Evolutionary conservation across 2,113 vertebrate species (phyloP).

Genomic region (Anguilla rostrata): DNA sequence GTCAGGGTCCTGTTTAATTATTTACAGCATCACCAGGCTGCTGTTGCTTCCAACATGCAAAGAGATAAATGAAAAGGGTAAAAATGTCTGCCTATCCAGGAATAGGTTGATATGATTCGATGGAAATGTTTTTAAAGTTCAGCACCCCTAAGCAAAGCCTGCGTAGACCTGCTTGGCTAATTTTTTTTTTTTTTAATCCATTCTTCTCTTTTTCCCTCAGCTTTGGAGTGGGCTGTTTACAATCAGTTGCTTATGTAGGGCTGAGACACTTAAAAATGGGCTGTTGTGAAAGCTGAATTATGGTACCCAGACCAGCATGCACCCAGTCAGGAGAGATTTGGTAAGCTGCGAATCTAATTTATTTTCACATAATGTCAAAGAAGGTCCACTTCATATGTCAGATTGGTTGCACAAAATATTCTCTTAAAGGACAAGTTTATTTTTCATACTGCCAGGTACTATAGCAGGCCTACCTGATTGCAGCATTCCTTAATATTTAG

Average conservation of each 20-base stretch:
- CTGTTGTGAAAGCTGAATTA: background rate
- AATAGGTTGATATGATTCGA: background rate
- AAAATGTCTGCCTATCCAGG: background rate
- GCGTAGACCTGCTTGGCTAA: background rate
- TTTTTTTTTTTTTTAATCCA: background rate
- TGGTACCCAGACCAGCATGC: background rate
- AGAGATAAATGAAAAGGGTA: constrained; percentile 1
- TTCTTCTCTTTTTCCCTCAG: background rate
- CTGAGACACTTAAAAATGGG: background rate
- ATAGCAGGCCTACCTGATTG: background rate
- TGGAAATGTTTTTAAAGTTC: background rate
- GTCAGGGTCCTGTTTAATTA: constrained; percentile 11
- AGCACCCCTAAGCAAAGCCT: background rate
- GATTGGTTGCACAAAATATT: background rate
- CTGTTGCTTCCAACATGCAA: background rate
- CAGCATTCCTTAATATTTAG: background rate
- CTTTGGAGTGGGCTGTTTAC: background rate
- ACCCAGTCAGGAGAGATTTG: background rate
- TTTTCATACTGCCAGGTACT: background rate
- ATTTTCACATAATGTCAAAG: background rate
- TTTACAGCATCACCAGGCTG: constrained; percentile 6
- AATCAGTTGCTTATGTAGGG: background rate
- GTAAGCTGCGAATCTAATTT: background rate
- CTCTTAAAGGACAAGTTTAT: background rate
- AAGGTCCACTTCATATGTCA: background rate